phyloP scores from a whole-genome alignment of 1,140 invertebrate genomes.

The Leptoteleia sp. region DNA sequence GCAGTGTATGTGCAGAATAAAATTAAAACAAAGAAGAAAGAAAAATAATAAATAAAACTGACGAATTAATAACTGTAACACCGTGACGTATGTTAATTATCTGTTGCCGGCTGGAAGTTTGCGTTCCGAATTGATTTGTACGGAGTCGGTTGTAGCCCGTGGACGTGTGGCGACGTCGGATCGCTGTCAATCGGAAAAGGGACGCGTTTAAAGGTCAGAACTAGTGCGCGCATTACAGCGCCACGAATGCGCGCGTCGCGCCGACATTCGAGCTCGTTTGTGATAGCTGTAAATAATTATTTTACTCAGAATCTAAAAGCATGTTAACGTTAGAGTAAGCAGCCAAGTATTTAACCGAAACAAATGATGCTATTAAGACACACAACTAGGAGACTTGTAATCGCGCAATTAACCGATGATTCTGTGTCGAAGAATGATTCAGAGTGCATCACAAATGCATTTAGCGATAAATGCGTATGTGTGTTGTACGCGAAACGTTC shows the following conservation, averaged over 20 bases:
- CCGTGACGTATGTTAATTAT: constrained; percentile 39
- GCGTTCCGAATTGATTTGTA: constrained; percentile 39
- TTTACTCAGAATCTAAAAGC: constrained; percentile 27
- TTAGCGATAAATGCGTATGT: constrained; percentile 32
- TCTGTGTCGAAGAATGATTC: constrained; percentile 53
- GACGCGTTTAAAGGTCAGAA: constrained; percentile 18
- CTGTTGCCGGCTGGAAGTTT: constrained; percentile 20
- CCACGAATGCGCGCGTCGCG: constrained; percentile 8
- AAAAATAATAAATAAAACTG: no score
- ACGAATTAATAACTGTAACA: constrained; percentile 49
- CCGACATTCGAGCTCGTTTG: constrained; percentile 34
- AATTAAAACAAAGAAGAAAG: no score
- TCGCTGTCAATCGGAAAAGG: constrained; percentile 7
- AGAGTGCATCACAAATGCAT: constrained; percentile 42
- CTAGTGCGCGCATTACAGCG: constrained; percentile 9
- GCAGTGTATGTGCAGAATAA: constrained; percentile 62
- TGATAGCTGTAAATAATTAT: constrained; percentile 58
- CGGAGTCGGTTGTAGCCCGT: constrained; percentile 8
- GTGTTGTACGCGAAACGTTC: constrained; percentile 43
- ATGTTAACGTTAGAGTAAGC: constrained; percentile 43
- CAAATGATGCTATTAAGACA: constrained; percentile 46
- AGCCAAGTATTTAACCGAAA: constrained; percentile 38
- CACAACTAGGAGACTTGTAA: constrained; percentile 36
- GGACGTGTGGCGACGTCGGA: neutral
- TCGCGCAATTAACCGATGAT: constrained; percentile 39